These are phyloP conservation scores for Cryptomyrus ogoouensis DNA, from an alignment of 2,113 vertebrate species.

Conservation along the genomic window DNA sequence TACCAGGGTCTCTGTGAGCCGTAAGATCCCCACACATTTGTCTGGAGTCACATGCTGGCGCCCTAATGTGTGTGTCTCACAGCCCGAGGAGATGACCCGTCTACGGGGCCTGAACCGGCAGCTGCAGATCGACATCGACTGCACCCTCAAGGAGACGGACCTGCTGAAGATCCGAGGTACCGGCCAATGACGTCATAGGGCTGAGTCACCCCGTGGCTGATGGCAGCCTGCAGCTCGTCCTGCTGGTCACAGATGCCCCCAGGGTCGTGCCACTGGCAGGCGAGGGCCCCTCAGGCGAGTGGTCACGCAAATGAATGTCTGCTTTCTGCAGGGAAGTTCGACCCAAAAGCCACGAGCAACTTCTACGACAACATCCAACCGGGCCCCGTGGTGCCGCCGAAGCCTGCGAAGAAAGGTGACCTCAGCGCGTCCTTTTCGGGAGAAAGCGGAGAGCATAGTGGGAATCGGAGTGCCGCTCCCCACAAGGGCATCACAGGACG, in stretches of 20 bases:
- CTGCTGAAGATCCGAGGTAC: conserved; percentile 91
- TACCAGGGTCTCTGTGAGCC: neutral
- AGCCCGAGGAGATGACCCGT: conserved; percentile 98
- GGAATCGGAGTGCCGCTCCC: neutral
- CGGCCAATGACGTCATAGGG: neutral
- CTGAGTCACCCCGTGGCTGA: neutral
- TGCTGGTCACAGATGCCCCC: neutral
- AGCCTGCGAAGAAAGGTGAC: conserved; percentile 85
- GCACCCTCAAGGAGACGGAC: conserved; percentile 95
- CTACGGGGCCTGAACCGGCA: conserved; percentile 88
- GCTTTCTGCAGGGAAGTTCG: conserved; percentile 78
- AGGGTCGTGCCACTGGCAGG: neutral
- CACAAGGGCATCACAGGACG: neutral
- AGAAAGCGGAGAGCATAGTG: neutral
- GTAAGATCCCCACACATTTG: neutral
- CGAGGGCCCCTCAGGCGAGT: neutral
- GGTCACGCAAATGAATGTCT: neutral
- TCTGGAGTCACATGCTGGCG: neutral
- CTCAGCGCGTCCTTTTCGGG: neutral
- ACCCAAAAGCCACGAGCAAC: conserved; percentile 86
- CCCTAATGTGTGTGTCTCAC: conserved; percentile 19
- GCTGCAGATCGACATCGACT: conserved; percentile 98
- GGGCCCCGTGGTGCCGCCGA: conserved; percentile 85
- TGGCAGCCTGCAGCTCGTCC: neutral
- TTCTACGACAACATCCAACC: conserved; percentile 95